Percentiles rank a stretch among this genome's conserved stretches.
These are phyloP conservation scores for Sylvicapra grimmia DNA, from an alignment of 2,113 vertebrate genomes.

Conservation along the genomic window DNA sequence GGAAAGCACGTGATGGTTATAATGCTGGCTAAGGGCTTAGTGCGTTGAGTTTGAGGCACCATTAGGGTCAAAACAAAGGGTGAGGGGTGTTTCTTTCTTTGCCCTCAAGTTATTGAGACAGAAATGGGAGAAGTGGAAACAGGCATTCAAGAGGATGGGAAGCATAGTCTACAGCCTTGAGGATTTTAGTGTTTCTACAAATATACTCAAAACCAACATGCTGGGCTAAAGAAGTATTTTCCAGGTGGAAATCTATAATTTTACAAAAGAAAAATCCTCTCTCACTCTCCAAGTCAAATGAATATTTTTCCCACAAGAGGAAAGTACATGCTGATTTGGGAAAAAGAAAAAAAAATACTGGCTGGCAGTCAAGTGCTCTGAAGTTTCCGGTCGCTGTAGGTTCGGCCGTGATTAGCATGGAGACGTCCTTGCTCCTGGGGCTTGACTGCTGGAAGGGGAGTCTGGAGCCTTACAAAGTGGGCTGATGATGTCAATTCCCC, in stretches of 20 bases:
- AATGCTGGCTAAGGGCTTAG: not conserved
- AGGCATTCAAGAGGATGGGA: not conserved
- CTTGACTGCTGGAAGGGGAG: not conserved
- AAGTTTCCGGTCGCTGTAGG: not conserved
- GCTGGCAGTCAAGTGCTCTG: not conserved
- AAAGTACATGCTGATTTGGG: not conserved
- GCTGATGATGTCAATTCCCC: not conserved
- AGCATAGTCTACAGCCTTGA: not conserved
- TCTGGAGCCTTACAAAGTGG: not conserved
- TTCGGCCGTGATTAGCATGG: not conserved
- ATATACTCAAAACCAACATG: not conserved
- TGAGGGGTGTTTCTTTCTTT: not conserved
- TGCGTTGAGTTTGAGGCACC: not conserved
- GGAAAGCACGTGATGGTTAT: not conserved
- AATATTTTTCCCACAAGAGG: not conserved
- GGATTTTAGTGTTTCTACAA: not conserved
- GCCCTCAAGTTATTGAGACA: not conserved
- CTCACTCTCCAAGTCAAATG: not conserved
- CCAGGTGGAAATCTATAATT: not conserved
- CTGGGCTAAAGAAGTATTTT: not conserved
- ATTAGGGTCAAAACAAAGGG: not conserved
- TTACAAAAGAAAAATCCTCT: conserved; percentile 10
- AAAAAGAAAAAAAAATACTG: not conserved
- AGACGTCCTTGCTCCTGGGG: not conserved
- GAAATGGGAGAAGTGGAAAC: not conserved